Evolutionary conservation across 2,113 vertebrate species (phyloP), one percentile per base, ranked within the genome.

Genomic region (Pyxicephalus adspersus): DNA sequence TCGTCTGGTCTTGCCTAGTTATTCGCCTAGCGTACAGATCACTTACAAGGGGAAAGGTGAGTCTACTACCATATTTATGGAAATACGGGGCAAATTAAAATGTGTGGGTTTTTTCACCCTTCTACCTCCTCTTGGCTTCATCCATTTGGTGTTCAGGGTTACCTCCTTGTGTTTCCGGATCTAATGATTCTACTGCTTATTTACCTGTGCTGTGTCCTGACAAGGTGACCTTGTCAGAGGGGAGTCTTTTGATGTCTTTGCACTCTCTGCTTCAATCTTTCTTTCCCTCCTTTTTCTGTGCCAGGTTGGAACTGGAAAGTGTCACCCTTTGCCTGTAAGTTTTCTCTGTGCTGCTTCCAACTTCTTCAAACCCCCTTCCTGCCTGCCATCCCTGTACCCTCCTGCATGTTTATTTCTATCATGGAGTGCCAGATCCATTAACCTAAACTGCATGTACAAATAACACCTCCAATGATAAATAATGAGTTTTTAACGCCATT

Each of bases 1-100:
- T 96, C 89, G 91, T 98, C 93, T 99, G 98, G 98, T 97, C 94
- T 75, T 99, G 95, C 91, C 95, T 97, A 88, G 98, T 99, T 85
- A 74, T 92, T 20, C 93, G 95, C 81, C 95, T 95, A 83, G 98
- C 97, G 87, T 86, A 92, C 87, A 98, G 96, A 90, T 95, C 96
- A 71, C 82, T 98, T 77, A 80, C 94, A 85, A 87, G 92, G 83
- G 97, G 97, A 86, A 99, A 97, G 96, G 97, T 98, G 84, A 86
- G 92, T 2, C 11, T 29, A 2, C 54, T 51, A 22, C 23, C 17
- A 19, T 17, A 7, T 8, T 25, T 23, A 18, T 11, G 19, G 19
- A 11, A 60, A 16, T 1, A 5, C 22, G 34, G 38, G 64, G 38
- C 6, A 15, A 7, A 9, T 20, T 4, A 34, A 31, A 57, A 17